Evolutionary conservation across 2,113 vertebrate species (phyloP).

Genomic region (Naja naja): DNA sequence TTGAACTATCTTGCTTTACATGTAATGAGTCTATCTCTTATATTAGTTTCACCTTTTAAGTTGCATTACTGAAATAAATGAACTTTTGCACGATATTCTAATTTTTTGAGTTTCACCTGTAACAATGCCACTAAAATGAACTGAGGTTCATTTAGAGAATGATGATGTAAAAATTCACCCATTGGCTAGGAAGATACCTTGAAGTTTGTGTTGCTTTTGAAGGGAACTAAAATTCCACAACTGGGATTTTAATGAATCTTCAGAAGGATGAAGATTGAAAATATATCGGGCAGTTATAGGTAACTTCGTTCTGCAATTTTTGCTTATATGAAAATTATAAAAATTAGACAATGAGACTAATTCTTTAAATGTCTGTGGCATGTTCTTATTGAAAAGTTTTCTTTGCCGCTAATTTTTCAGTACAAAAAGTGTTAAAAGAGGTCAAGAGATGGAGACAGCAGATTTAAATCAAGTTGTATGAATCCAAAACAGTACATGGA

Average conservation of each 20-base stretch:
- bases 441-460: not conserved
- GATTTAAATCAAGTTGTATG: not conserved
- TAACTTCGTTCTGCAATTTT: not conserved
- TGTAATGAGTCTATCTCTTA: too few relatives aligned
- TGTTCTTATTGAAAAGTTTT: not conserved
- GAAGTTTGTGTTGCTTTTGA: not conserved
- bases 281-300: not conserved
- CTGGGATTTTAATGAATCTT: not conserved
- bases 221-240: not conserved
- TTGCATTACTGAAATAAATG: too few relatives aligned
- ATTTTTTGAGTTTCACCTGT: too few relatives aligned
- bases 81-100: too few relatives aligned
- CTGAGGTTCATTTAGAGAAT: not conserved
- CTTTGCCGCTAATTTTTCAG: not conserved
- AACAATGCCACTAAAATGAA: not conserved
- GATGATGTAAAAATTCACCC: not conserved
- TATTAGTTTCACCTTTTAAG: too few relatives aligned
- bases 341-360: not conserved
- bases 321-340: not conserved
- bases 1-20: too few relatives aligned
- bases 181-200: not conserved
- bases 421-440: not conserved
- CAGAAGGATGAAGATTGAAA: not conserved
- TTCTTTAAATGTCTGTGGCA: not conserved
- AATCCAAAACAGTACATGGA: not conserved